Percentiles rank a stretch among this genome's conserved stretches.
phyloP scores from a whole-genome alignment of 2,797 vertebrate species.

The Xiphorhynchus erythropygius region DNA sequence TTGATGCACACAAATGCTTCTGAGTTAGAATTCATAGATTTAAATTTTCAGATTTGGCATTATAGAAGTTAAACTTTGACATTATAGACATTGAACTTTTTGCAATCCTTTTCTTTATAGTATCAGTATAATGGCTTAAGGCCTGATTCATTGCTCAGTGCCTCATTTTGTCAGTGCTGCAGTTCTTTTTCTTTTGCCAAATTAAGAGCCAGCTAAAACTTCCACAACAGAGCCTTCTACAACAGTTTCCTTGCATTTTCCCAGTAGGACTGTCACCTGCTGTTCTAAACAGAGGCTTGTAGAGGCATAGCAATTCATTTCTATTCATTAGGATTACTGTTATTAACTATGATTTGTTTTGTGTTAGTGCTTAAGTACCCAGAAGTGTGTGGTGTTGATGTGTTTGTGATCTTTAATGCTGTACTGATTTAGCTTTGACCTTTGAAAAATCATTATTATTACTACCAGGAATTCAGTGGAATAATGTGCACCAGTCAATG shows the following conservation, averaged over 20 bases:
- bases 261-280: not conserved
- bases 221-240: not conserved
- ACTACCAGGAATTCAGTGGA: constrained; percentile 77
- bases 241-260: not conserved
- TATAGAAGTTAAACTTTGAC: not conserved
- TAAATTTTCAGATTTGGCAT: not conserved
- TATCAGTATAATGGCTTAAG: not conserved
- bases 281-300: not conserved
- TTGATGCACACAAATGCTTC: not conserved
- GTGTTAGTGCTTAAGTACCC: not conserved
- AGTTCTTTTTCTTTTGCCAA: not conserved
- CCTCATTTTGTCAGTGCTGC: not conserved
- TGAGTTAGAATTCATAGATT: not conserved
- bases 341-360: not conserved
- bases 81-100: not conserved
- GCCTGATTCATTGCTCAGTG: not conserved
- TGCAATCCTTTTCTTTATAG: not conserved
- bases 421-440: not conserved
- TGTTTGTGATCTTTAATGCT: not conserved
- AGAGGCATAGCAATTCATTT: not conserved
- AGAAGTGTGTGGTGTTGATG: not conserved
- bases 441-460: constrained; percentile 13
- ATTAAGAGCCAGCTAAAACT: not conserved
- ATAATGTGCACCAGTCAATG: constrained; percentile 54
- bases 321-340: not conserved